Percentiles rank a stretch among this genome's conserved stretches.
Conservation (phyloP, 1,140 invertebrate species). For the Pollicipes pollicipes region DNA sequence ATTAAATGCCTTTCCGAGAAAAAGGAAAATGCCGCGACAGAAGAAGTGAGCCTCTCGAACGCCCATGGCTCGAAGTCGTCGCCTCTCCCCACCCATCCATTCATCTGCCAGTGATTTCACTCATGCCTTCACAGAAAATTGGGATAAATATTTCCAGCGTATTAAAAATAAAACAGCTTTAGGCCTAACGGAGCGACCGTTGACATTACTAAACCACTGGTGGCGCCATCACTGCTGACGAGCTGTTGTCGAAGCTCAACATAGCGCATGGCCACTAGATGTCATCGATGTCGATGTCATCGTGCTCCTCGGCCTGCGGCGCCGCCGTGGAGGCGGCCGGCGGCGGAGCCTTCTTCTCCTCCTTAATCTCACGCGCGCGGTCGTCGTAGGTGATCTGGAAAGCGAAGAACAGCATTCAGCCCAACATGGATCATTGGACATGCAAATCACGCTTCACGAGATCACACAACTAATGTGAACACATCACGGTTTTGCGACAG, state of each 20-base stretch:
- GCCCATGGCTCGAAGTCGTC: background rate
- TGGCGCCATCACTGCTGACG: background rate
- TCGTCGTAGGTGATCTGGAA: slow-evolving; percentile 69
- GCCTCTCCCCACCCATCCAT: background rate
- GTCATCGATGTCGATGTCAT: slow-evolving; percentile 75
- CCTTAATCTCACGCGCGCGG: slow-evolving; percentile 54
- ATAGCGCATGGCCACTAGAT: slow-evolving; percentile 40
- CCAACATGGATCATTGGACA: slow-evolving; percentile 12
- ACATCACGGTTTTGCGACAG: no score
- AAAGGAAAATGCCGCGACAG: background rate
- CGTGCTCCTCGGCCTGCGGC: slow-evolving; percentile 39
- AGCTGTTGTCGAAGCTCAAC: no score
- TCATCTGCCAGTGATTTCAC: background rate
- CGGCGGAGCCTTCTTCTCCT: slow-evolving; percentile 35
- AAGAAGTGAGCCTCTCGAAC: background rate
- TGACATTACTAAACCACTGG: no score
- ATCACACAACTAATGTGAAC: no score
- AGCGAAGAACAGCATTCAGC: slow-evolving; percentile 11
- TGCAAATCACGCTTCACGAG: no score
- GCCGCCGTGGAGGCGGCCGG: slow-evolving; percentile 30
- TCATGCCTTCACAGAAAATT: background rate
- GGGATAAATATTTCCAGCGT: background rate
- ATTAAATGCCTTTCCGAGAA: background rate
- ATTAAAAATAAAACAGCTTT: slow-evolving; percentile 1
- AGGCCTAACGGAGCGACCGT: no score